phyloP scores from a whole-genome alignment of 2,113 vertebrate species.

The Malurus alboscapulatus region DNA sequence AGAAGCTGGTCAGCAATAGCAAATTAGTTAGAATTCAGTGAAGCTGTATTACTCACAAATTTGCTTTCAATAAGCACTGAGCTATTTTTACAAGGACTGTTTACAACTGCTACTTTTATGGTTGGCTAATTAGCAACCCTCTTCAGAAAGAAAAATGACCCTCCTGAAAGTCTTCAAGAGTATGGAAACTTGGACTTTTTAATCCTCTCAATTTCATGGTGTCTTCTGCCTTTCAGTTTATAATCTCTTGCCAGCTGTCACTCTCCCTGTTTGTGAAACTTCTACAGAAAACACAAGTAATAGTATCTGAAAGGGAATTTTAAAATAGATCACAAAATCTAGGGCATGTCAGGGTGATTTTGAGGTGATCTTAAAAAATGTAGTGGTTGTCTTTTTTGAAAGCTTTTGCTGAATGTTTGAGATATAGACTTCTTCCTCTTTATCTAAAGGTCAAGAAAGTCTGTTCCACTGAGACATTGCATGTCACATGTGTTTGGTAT shows the following conservation, averaged over 20 bases:
- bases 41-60: neutral
- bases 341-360: neutral
- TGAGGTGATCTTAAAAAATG: conserved; percentile 30
- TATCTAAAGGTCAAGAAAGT: neutral
- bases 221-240: neutral
- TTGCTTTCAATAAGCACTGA: neutral
- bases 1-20: neutral
- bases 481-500: neutral
- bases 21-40: neutral
- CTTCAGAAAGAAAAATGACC: neutral
- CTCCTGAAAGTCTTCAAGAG: neutral
- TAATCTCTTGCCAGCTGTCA: neutral
- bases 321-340: conserved; percentile 25
- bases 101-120: neutral
- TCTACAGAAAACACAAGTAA: neutral
- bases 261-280: neutral
- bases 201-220: neutral
- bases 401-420: neutral
- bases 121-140: neutral
- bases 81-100: neutral
- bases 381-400: neutral
- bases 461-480: neutral
- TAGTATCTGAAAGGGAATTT: conserved; percentile 7
- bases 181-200: neutral
- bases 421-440: neutral